These are phyloP conservation scores for Malurus alboscapulatus DNA, from an alignment of 2,113 vertebrate species.

Conservation along the genomic window DNA sequence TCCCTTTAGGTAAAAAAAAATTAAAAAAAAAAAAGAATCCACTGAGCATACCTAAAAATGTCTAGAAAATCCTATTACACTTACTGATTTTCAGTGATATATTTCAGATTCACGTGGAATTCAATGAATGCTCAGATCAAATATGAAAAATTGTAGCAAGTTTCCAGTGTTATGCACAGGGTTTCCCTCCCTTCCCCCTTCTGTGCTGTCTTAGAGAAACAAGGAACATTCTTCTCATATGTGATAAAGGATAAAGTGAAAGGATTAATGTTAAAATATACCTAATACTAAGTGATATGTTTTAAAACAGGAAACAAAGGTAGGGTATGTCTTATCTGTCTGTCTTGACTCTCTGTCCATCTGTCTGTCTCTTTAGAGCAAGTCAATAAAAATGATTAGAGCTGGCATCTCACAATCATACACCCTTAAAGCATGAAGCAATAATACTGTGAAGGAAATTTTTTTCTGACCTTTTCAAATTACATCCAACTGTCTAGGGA, in stretches of 20 bases:
- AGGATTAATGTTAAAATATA: constrained; percentile 47
- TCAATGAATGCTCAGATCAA: background rate
- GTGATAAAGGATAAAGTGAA: background rate
- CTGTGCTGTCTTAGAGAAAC: background rate
- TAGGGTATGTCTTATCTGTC: constrained; percentile 54
- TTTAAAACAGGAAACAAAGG: constrained; percentile 55
- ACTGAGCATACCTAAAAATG: background rate
- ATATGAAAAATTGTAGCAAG: background rate
- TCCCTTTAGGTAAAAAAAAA: background rate
- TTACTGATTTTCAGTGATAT: background rate
- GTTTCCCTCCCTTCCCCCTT: background rate
- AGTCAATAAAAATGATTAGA: constrained; percentile 81
- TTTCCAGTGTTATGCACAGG: background rate
- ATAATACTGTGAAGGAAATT: constrained; percentile 74
- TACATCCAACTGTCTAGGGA: constrained; percentile 81
- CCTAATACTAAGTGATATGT: background rate
- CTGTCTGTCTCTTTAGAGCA: constrained; percentile 74
- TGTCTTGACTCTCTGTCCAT: constrained; percentile 63
- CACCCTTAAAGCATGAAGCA: constrained; percentile 76
- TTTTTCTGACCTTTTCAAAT: constrained; percentile 83
- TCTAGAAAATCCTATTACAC: background rate
- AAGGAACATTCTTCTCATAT: background rate
- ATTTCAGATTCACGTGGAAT: constrained; percentile 3
- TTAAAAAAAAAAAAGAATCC: background rate
- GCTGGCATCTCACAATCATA: constrained; percentile 72